Base-by-base conservation (phyloP, 2,888 invertebrate genomes). In the Timandra comae region DNA sequence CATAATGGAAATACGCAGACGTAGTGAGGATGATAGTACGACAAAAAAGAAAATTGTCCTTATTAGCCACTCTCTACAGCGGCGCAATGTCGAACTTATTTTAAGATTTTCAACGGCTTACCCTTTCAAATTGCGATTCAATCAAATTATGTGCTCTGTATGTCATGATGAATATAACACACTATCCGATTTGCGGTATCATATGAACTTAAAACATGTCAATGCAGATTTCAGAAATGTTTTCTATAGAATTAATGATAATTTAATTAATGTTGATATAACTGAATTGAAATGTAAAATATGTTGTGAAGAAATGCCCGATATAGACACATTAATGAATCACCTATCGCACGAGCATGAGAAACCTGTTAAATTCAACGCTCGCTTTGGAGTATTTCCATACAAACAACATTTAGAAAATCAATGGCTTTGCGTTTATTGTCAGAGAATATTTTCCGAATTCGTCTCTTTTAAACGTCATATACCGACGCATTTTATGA, bases 1-100 rank as follows among this genome's bases (percentile, higher is more conserved):
- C 65, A 71, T 68, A 64, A 74, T 78, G 80, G 77, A 75, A 73
- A 72, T 78, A 56, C 70, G 67, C 52, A 69, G 77, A 52, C 72
- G 69, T 75, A 73, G 52, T 64, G 65, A 73, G 50, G 66, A 51
- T 63, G 71, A 70, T 49, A 66, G 48, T 59, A 53, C 58, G 56
- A n/a, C n/a, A n/a, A 75, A 71, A 75, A 73, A 73, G 76, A 82
- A 77, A 79, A 74, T 84, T 46, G 62, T 81, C 47, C 76, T 81
- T 60, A 72, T 81, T 42, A 74, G 70, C 68, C 79, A 79, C 65
- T 70, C 76, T 46, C 78, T 80, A 31, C 81, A 82, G 59, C 65
- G 84, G 59, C 76, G 74, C 34, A 84, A 85, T 60, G 75, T 76
- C 48, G 84, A 81, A 64, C 59, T 84, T 9, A 72, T 85, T 43